These are phyloP conservation scores for Cephus sareptanus DNA, from an alignment of 2,888 invertebrate genomes.

Conservation along the genomic window DNA sequence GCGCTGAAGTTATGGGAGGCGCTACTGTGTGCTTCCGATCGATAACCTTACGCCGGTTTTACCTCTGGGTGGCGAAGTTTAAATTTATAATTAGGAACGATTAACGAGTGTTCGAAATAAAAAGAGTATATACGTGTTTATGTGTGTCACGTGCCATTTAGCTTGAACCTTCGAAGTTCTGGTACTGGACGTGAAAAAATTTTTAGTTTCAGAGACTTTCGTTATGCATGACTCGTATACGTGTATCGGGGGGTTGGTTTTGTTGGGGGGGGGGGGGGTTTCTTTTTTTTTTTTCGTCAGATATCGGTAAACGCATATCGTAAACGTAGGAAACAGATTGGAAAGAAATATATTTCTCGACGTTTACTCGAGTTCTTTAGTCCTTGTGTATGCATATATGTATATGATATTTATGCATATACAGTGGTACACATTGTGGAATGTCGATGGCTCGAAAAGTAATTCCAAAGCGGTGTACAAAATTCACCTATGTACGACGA, in stretches of 20 bases:
- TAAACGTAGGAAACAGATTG: background rate
- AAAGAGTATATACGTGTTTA: background rate
- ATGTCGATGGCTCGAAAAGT: background rate
- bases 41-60: background rate
- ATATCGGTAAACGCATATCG: background rate
- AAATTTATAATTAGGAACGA: background rate
- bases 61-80: background rate
- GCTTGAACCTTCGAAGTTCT: background rate
- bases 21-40: background rate
- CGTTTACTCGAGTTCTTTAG: background rate
- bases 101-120: background rate
- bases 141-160: background rate
- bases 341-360: background rate
- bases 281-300: background rate
- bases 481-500: background rate
- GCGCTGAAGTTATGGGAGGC: background rate
- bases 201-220: background rate
- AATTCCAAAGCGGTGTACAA: background rate
- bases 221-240: background rate
- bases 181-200: background rate
- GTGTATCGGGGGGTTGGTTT: background rate
- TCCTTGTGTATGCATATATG: background rate
- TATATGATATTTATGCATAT: background rate
- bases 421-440: background rate
- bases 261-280: too few relatives aligned